A percentile compares a stretch with the other conserved stretches of the same genome.
phyloP scores from a whole-genome alignment of 2,797 vertebrate genomes.

The Pangasius djambal region DNA sequence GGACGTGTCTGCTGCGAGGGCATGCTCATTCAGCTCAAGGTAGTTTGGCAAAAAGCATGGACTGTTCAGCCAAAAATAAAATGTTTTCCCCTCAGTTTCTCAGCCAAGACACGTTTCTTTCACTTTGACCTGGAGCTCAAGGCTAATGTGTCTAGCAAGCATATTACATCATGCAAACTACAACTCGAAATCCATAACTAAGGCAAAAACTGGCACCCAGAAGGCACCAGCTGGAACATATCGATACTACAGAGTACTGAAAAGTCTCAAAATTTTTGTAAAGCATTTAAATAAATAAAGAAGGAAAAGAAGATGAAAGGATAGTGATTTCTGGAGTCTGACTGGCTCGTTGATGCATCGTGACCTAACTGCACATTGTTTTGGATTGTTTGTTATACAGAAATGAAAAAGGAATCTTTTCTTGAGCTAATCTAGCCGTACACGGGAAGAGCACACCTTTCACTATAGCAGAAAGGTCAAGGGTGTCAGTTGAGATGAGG shows the following conservation, averaged over 20 bases:
- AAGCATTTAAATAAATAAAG: background rate
- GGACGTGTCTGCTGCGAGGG: conserved; percentile 97
- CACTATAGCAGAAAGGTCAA: background rate
- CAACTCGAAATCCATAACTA: background rate
- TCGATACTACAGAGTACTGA: background rate
- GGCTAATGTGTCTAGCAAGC: background rate
- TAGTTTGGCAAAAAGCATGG: conserved; percentile 26
- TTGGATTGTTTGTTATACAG: no score
- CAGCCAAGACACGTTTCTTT: background rate
- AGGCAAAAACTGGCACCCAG: background rate
- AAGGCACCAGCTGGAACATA: background rate
- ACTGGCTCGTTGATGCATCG: background rate
- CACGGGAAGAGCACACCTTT: no score
- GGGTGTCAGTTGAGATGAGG: background rate
- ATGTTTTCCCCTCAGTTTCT: background rate
- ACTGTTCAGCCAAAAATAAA: background rate
- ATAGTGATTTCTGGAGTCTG: background rate
- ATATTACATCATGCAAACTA: background rate
- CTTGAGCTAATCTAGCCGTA: no score
- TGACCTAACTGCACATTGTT: no score
- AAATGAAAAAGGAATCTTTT: no score
- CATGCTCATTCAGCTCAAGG: conserved; percentile 98
- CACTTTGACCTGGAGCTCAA: background rate
- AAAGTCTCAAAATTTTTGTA: background rate
- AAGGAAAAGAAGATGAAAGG: background rate